phyloP scores from a whole-genome alignment of 2,888 invertebrate species.

The Rambutsinella grinnellia region DNA sequence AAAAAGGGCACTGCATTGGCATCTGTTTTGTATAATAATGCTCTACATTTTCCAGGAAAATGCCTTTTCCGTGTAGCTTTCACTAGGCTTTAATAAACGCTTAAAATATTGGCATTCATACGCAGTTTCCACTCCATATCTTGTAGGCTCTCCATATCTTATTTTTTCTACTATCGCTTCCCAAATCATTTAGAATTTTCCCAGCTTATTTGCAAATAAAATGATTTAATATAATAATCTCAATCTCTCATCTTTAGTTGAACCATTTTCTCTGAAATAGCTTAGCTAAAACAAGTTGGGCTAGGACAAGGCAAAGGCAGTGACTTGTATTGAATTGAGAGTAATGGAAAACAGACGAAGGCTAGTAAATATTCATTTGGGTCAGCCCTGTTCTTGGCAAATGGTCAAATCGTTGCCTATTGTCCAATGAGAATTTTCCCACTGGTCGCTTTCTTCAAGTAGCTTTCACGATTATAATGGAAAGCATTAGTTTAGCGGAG shows the following conservation, averaged over 20 bases:
- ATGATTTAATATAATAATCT: background rate
- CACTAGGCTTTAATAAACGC: too few relatives aligned
- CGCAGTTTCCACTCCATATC: too few relatives aligned
- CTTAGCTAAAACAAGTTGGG: background rate
- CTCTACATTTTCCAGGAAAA: too few relatives aligned
- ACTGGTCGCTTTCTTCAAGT: background rate
- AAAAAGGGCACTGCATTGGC: too few relatives aligned
- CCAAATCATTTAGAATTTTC: background rate
- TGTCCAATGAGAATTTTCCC: constrained; percentile 4
- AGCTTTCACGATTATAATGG: background rate
- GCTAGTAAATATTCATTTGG: background rate
- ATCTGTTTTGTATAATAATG: too few relatives aligned
- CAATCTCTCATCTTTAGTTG: background rate
- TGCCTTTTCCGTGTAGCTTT: too few relatives aligned
- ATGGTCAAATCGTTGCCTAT: constrained; percentile 27
- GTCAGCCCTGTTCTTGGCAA: constrained; percentile 32
- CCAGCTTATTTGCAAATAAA: background rate
- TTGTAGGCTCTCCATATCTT: too few relatives aligned
- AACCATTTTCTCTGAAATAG: background rate
- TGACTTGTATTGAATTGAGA: constrained; percentile 7
- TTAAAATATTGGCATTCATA: too few relatives aligned
- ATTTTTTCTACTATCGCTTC: background rate
- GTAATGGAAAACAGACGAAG: background rate
- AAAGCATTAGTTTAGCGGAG: background rate
- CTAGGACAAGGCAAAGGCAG: background rate